These are phyloP conservation scores for Gerris lacustris DNA, from an alignment of 2,888 invertebrate genomes.

Conservation along the genomic window DNA sequence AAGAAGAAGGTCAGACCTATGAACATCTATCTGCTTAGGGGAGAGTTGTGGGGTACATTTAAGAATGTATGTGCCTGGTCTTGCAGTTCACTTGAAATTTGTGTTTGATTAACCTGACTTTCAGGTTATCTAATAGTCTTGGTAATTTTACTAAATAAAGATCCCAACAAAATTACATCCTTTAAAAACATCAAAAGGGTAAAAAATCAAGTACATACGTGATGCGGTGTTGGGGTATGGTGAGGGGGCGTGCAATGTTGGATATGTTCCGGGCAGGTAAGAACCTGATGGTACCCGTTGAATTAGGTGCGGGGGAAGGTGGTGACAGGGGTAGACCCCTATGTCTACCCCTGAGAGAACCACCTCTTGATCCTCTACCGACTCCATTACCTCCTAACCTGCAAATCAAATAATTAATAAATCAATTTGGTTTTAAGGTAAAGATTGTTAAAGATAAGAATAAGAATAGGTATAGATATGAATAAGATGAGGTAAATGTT, in stretches of 20 bases:
- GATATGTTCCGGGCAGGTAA: slow-evolving; percentile 28
- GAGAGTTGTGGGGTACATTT: too few relatives aligned
- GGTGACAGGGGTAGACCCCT: slow-evolving; percentile 24
- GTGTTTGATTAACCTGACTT: too few relatives aligned
- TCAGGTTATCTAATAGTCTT: too few relatives aligned
- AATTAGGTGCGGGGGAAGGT: slow-evolving; percentile 11
- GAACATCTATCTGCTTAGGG: too few relatives aligned
- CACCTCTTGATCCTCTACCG: slow-evolving; percentile 9
- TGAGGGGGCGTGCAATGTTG: slow-evolving; percentile 26
- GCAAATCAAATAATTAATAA: neutral
- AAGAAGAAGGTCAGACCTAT: too few relatives aligned
- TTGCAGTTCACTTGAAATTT: too few relatives aligned
- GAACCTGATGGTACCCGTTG: slow-evolving; percentile 18
- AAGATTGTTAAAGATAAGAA: neutral
- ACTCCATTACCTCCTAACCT: slow-evolving; percentile 13
- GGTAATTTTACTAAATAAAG: too few relatives aligned
- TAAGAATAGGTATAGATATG: neutral
- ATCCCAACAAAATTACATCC: too few relatives aligned
- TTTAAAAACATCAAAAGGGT: too few relatives aligned
- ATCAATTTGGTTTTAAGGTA: too few relatives aligned
- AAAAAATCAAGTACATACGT: neutral
- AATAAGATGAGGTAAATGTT: too few relatives aligned
- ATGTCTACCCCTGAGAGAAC: slow-evolving; percentile 22
- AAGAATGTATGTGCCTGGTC: too few relatives aligned
- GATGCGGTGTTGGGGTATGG: slow-evolving; percentile 14